Evolutionary conservation across 2,113 vertebrate species (phyloP).

Genomic region (Machaerirhynchus nigripectus): DNA sequence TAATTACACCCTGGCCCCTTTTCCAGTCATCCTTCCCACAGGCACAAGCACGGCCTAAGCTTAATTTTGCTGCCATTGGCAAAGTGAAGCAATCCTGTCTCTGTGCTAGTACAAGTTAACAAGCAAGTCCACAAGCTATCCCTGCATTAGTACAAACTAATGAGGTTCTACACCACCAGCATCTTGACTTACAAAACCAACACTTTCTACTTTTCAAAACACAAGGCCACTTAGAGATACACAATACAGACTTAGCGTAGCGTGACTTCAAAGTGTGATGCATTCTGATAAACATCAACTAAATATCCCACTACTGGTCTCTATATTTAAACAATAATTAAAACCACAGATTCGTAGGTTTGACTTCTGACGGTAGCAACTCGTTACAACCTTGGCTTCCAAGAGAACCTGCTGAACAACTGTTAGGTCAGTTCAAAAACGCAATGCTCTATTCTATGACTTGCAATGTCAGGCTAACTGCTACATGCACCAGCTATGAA

Average conservation of each 20-base stretch:
- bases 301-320: background rate
- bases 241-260: background rate
- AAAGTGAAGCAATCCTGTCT: background rate
- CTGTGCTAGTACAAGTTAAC: background rate
- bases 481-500: background rate
- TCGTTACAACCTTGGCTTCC: background rate
- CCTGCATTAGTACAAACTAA: background rate
- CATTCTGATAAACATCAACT: background rate
- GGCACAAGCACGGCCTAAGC: background rate
- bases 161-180: background rate
- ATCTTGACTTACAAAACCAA: background rate
- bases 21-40: background rate
- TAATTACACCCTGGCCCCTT: background rate
- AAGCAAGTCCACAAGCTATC: background rate
- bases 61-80: background rate
- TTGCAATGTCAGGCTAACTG: background rate
- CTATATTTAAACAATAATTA: background rate
- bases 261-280: background rate
- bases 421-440: background rate
- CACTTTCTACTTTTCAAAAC: background rate
- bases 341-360: background rate
- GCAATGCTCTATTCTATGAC: background rate
- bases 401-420: slow-evolving; percentile 10
- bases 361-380: background rate
- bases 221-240: background rate